Base-by-base conservation (phyloP, 37 sponge, comb jelly and placozoan species). In the Spongilla lacustris region DNA sequence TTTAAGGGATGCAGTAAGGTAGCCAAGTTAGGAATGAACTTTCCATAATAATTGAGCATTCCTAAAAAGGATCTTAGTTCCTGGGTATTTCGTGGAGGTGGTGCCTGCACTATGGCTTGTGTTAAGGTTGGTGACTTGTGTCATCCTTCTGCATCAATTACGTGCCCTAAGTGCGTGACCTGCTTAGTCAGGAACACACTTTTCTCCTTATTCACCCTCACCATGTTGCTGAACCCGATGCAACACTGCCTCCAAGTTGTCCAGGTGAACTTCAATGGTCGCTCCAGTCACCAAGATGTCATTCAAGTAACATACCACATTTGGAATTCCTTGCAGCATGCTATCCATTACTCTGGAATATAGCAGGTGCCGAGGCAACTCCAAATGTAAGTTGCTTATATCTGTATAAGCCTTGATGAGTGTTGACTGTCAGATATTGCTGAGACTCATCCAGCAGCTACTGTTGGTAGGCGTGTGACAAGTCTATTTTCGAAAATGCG, bases 401-500 rank as follows among this genome's bases (percentile, higher is more conserved):
- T 69, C 38, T 2, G 49, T 83, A 86, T 6, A 86, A 46, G 12
- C 93, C 93, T 75, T 75, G 74, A 46, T 85, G 93, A 10, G 86
- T 89, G 83, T 88, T 92, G 24, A 92, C 22, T 5, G 89, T 89
- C 4, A 83, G 49, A 35, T 58, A 77, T 30, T 25, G 35, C 27
- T 68, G 33, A 35, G 81, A 84, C 17, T 85, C 89, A 26, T 75
- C 79, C 50, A 92, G 50, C 25, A 14, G 24, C 21, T 85, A 10
- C 46, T 88, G 85, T 58, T 77, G 75, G 49, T 88, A 92, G 8
- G 86, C 93, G 12, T 81, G 80, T 33, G 75, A 78, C 37, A 92
- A 58, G 48, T 92, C 93, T 30, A 92, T 41, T 66, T 85, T 85
- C 3, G 86, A 67, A 35, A 92, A 92, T 22, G 73, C 28, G 67